Base-by-base conservation (phyloP, 2,797 vertebrate species). In the Austrolebias charrua region DNA sequence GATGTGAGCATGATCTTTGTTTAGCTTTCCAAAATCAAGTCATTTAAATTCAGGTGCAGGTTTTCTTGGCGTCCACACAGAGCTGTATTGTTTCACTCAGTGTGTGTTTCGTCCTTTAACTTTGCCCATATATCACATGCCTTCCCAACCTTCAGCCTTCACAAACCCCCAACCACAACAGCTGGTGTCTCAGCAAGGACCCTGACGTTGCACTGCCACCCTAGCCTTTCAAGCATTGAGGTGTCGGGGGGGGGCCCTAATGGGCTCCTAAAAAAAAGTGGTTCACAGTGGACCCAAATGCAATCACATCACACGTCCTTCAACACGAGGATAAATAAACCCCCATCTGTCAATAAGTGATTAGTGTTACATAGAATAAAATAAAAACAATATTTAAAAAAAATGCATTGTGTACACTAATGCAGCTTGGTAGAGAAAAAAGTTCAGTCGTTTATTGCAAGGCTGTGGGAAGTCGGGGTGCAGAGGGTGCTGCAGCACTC, bases 161-260 rank as follows among this genome's bases (percentile, higher is more conserved):
- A 73, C 38, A 40, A 40, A 66, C 82, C 83, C 82, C 76, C 83
- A 79, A 83, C 80, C 79, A 60, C 82, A 90, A 84, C 89, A 90
- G 89, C 89, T 90, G 89, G 88, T 66, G 51, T 88, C 81, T 83
- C 82, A 76, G 81, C 51, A 16, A 79, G 75, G 72, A 63, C 69
- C 72, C 76, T 80, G 82, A 68, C 78, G 79, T 78, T 75, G 68
- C 78, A 68, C 61, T 66, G 75, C 75, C 83, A 76, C 76, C 60
- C 76, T 78, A 45, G 75, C 67, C 78, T 83, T 76, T 89, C 79
- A 69, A 75, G 77, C 64, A 73, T 78, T 79, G 83, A 78, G 75
- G 72, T 85, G 75, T 84, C 56, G 59, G 84, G 4, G 84, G 4
- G 80, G 86, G 84, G 75, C 79, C 74, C 79, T 73, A 80, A 76